Percentiles rank a stretch among this genome's conserved stretches.
These are phyloP conservation scores for Apostichopus parvimensis DNA, from an alignment of 35 echinoderm and acorn worm species.

Conservation along the genomic window DNA sequence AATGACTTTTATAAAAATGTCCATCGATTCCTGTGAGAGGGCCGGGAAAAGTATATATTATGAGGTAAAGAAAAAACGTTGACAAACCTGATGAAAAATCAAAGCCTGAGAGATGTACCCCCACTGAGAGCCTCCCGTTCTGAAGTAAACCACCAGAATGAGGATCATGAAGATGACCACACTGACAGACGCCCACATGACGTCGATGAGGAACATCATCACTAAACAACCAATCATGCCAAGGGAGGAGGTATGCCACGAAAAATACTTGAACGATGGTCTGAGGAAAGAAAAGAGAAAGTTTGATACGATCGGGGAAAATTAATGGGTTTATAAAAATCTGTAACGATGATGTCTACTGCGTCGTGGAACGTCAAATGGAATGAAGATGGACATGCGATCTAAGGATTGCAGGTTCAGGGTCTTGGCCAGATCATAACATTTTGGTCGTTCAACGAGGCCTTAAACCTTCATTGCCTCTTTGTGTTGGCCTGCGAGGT, in stretches of 20 bases:
- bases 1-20: no score
- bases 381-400: no score
- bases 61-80: not conserved
- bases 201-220: constrained; percentile 96
- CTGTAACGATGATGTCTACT: no score
- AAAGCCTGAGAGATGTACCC: constrained; percentile 95
- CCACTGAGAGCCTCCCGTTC: constrained; percentile 73
- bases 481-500: no score
- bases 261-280: constrained; percentile 91
- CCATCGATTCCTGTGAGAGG: no score
- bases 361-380: no score
- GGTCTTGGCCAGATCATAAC: no score
- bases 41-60: not conserved
- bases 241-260: constrained; percentile 78
- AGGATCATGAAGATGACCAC: constrained; percentile 75
- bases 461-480: no score
- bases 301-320: no score
- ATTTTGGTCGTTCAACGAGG: no score
- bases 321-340: no score
- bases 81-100: constrained; percentile 88
- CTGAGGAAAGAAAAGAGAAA: constrained; percentile 43
- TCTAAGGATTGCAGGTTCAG: no score
- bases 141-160: constrained; percentile 72
- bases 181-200: constrained; percentile 68
- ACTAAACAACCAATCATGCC: constrained; percentile 82